These are phyloP conservation scores for Cheilosia pagana DNA, from an alignment of 2,888 invertebrate genomes.

Conservation along the genomic window DNA sequence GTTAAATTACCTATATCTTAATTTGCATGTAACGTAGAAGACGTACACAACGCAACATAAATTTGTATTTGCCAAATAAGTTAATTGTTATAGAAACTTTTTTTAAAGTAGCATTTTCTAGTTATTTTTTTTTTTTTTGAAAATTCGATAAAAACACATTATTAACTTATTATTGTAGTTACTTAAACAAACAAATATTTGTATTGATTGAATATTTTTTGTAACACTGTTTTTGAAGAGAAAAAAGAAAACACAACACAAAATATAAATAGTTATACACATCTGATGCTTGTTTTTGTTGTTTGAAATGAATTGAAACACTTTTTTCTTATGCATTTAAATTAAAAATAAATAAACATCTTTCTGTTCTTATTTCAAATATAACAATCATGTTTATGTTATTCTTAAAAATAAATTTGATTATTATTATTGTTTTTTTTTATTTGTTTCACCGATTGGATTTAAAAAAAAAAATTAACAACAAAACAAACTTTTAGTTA, in stretches of 20 bases:
- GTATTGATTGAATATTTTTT: conserved; percentile 53
- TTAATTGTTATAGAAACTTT: conserved; percentile 30
- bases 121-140: conserved; percentile 34
- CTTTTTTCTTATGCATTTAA: conserved; percentile 31
- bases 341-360: conserved; percentile 1
- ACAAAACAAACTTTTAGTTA: conserved; percentile 79
- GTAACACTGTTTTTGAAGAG: conserved; percentile 6
- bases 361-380: conserved; percentile 14
- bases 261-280: conserved; percentile 50
- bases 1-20: conserved; percentile 47
- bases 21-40: conserved; percentile 65
- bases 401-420: conserved; percentile 53
- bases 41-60: conserved; percentile 32
- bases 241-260: conserved; percentile 29
- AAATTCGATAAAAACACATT: conserved; percentile 36
- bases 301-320: conserved; percentile 18
- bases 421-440: conserved; percentile 52
- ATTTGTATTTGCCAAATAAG: conserved; percentile 56
- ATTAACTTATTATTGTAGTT: conserved; percentile 57
- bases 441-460: conserved; percentile 60
- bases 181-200: conserved; percentile 40
- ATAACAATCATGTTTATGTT: conserved; percentile 36
- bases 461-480: conserved; percentile 66
- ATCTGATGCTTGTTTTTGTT: conserved; percentile 48
- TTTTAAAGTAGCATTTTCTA: conserved; percentile 47